phyloP scores from a whole-genome alignment of 2,888 invertebrate genomes.

The Hoplodrina blanda region DNA sequence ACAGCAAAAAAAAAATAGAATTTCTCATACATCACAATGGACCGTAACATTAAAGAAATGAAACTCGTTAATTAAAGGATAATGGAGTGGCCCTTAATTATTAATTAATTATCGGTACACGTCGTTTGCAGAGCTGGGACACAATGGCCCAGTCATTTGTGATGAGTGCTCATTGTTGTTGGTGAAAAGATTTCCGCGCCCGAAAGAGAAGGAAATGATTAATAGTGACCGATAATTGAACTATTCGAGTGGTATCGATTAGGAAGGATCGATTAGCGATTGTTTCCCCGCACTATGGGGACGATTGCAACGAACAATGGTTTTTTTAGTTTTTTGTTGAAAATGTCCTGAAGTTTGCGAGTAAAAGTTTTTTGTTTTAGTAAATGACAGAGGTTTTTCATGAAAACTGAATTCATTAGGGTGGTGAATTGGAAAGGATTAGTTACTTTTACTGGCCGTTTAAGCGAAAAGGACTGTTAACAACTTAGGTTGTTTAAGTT shows the following conservation, averaged over 20 bases:
- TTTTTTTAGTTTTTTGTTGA: slow-evolving; percentile 40
- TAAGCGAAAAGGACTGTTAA: too few relatives aligned
- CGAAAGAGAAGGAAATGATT: slow-evolving; percentile 64
- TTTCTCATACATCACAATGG: slow-evolving; percentile 56
- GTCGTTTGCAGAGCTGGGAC: slow-evolving; percentile 70
- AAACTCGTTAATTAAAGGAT: slow-evolving; percentile 70
- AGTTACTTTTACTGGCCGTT: neutral
- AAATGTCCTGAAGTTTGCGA: slow-evolving; percentile 34
- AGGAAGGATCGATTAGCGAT: slow-evolving; percentile 56
- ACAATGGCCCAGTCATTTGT: slow-evolving; percentile 70
- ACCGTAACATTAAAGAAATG: slow-evolving; percentile 64
- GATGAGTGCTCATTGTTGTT: slow-evolving; percentile 71
- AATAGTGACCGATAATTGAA: slow-evolving; percentile 63
- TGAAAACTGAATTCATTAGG: neutral
- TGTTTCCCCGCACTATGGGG: slow-evolving; percentile 53
- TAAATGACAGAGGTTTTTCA: slow-evolving; percentile 15
- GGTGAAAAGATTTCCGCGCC: slow-evolving; percentile 66
- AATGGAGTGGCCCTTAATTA: slow-evolving; percentile 77
- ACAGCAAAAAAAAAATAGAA: slow-evolving; percentile 46
- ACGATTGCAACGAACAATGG: slow-evolving; percentile 49
- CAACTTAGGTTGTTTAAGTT: too few relatives aligned
- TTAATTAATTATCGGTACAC: slow-evolving; percentile 77
- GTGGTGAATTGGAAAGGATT: neutral
- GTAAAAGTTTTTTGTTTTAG: slow-evolving; percentile 39
- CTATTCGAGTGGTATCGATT: slow-evolving; percentile 64